Percentiles rank a stretch among this genome's conserved stretches.
phyloP scores from a whole-genome alignment of 2,113 vertebrate species.

The Apeltes quadracus region DNA sequence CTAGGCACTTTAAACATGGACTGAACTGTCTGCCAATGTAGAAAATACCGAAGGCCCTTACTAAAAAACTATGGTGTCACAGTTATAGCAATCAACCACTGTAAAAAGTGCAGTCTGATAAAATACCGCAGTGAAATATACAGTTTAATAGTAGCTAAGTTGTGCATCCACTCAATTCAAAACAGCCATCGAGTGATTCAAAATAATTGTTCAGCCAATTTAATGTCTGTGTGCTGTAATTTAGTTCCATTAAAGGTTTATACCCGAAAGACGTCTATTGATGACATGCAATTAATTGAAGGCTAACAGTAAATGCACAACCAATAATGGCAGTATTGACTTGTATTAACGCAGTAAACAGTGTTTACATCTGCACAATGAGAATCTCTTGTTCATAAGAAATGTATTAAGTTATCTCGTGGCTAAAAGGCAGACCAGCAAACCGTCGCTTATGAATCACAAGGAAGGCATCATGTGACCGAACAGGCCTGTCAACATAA shows the following conservation, averaged over 20 bases:
- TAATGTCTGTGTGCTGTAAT: background rate
- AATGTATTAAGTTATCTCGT: background rate
- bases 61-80: background rate
- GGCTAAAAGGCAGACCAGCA: background rate
- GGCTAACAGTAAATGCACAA: background rate
- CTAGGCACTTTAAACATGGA: background rate
- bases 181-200: conserved; percentile 3
- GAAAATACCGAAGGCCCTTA: conserved; percentile 1
- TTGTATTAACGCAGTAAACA: background rate
- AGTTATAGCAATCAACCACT: background rate
- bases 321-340: conserved; percentile 19
- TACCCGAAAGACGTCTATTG: background rate
- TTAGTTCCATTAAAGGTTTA: conserved; percentile 3
- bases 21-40: background rate
- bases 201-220: conserved; percentile 1
- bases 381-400: background rate
- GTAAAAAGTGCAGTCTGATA: conserved; percentile 1
- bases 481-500: conserved; percentile 18
- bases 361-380: background rate
- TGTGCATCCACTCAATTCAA: conserved; percentile 2
- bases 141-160: conserved; percentile 2
- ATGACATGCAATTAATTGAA: background rate
- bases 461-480: conserved; percentile 22
- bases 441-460: conserved; percentile 2
- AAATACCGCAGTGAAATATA: background rate